Conservation (phyloP, 2,888 invertebrate genomes). For the Agriopis marginaria region DNA sequence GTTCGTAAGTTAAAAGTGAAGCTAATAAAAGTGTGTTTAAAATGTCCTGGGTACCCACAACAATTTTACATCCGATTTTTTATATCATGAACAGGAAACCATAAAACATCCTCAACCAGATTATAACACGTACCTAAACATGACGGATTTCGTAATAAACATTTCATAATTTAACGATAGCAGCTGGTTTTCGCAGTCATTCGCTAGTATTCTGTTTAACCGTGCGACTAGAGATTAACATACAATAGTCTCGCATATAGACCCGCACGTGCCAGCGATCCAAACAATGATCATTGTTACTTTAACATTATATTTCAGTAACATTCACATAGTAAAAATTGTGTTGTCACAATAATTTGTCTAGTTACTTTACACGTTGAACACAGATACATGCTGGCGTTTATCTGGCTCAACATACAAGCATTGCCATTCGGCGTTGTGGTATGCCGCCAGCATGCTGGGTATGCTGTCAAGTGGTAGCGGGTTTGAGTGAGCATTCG, state of each 20-base stretch:
- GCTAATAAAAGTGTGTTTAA: background rate
- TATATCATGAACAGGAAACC: slow-evolving; percentile 20
- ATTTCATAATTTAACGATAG: slow-evolving; percentile 23
- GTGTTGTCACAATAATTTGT: slow-evolving; percentile 44
- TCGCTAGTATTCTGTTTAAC: slow-evolving; percentile 50
- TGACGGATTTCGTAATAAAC: slow-evolving; percentile 24
- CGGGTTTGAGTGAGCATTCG: too few relatives aligned
- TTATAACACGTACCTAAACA: slow-evolving; percentile 11
- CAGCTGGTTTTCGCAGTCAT: slow-evolving; percentile 26
- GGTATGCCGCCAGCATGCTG: too few relatives aligned
- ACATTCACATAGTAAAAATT: slow-evolving; percentile 53
- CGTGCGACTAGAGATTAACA: slow-evolving; percentile 72
- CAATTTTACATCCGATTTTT: background rate
- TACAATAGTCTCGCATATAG: slow-evolving; percentile 74
- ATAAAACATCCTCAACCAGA: slow-evolving; percentile 23
- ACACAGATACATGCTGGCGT: too few relatives aligned
- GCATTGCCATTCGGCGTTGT: too few relatives aligned
- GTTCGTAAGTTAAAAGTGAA: too few relatives aligned
- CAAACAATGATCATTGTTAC: slow-evolving; percentile 77
- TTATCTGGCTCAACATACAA: too few relatives aligned
- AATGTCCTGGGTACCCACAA: slow-evolving; percentile 10
- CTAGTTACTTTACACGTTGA: slow-evolving; percentile 19
- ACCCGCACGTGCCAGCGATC: slow-evolving; percentile 77
- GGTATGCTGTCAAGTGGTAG: too few relatives aligned
- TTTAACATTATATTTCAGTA: slow-evolving; percentile 55